Percentiles rank a stretch among this genome's conserved stretches.
phyloP scores from a whole-genome alignment of 2,888 invertebrate species.

The Conistra vaccinii region DNA sequence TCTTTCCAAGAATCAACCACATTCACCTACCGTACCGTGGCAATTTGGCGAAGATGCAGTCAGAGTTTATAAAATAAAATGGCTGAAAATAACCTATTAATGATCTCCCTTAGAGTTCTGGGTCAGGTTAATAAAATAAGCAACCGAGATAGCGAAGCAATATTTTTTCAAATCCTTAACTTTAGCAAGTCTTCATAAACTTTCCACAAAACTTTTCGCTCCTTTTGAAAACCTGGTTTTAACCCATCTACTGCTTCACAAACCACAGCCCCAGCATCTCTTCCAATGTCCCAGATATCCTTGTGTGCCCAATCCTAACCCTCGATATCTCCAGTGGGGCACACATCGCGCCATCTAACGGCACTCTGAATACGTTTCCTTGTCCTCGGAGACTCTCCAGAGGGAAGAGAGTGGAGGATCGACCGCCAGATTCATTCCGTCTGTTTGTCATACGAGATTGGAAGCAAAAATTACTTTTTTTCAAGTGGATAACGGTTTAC shows the following conservation, averaged over 20 bases:
- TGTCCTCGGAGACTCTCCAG: slow-evolving; percentile 65
- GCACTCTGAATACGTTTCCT: slow-evolving; percentile 71
- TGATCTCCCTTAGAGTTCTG: too few species aligned
- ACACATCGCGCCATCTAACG: slow-evolving; percentile 66
- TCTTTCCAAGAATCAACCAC: not conserved
- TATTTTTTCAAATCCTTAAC: not conserved
- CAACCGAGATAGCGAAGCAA: not conserved
- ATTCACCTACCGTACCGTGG: not conserved
- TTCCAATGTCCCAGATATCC: not conserved
- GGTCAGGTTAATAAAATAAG: not conserved
- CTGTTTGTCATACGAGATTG: slow-evolving; percentile 56
- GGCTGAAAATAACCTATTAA: not conserved
- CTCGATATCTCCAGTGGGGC: slow-evolving; percentile 71
- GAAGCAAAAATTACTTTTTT: slow-evolving; percentile 53
- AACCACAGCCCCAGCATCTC: not conserved
- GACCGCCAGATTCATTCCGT: slow-evolving; percentile 55
- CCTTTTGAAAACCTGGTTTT: not conserved
- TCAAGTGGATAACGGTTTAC: slow-evolving; percentile 46
- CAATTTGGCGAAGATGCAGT: not conserved
- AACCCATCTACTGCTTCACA: not conserved
- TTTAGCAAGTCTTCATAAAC: not conserved
- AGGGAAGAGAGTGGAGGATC: slow-evolving; percentile 56
- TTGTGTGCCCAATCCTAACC: slow-evolving; percentile 39
- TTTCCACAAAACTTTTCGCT: not conserved
- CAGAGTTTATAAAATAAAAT: not conserved